Percentiles rank a stretch among this genome's conserved stretches.
Evolutionary conservation across 2,888 invertebrate genomes (phyloP).

Genomic region (Zygogramma bicolorata): DNA sequence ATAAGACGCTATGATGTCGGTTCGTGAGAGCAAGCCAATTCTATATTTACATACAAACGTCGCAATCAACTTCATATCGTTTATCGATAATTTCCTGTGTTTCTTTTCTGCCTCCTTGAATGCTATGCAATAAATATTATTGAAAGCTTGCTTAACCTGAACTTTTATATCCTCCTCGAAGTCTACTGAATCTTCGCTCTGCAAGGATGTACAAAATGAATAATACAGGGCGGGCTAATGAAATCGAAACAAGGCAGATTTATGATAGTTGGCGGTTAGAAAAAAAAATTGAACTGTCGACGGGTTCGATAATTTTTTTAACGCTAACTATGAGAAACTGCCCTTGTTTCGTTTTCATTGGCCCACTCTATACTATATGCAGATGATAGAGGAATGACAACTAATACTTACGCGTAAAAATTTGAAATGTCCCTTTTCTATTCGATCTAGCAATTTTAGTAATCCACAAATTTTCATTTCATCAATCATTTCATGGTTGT

Average conservation of each 20-base stretch:
- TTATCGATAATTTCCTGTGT: slow-evolving; percentile 38
- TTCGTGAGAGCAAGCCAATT: slow-evolving; percentile 44
- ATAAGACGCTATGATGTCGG: slow-evolving; percentile 44
- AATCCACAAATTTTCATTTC: slow-evolving; percentile 51
- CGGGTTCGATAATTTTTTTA: too few species aligned
- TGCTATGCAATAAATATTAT: slow-evolving; percentile 36
- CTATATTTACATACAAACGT: slow-evolving; percentile 48
- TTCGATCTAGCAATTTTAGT: slow-evolving; percentile 46
- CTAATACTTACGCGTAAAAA: slow-evolving; percentile 41
- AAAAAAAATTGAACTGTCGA: too few species aligned
- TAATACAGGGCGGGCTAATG: too few species aligned
- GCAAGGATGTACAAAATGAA: slow-evolving; percentile 5
- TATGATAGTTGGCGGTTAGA: too few species aligned
- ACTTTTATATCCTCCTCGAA: slow-evolving; percentile 42
- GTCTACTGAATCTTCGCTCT: slow-evolving; percentile 35
- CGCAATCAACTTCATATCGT: slow-evolving; percentile 44
- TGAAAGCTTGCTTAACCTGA: slow-evolving; percentile 47
- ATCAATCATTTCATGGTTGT: slow-evolving; percentile 46
- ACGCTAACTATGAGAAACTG: not conserved
- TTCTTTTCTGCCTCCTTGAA: slow-evolving; percentile 41
- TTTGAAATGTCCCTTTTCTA: slow-evolving; percentile 49
- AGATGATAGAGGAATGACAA: slow-evolving; percentile 8
- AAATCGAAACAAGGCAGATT: too few species aligned
- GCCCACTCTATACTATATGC: not conserved
- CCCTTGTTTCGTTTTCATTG: not conserved